Conservation (phyloP, 1,140 invertebrate genomes). For the Eumeta japonica region DNA sequence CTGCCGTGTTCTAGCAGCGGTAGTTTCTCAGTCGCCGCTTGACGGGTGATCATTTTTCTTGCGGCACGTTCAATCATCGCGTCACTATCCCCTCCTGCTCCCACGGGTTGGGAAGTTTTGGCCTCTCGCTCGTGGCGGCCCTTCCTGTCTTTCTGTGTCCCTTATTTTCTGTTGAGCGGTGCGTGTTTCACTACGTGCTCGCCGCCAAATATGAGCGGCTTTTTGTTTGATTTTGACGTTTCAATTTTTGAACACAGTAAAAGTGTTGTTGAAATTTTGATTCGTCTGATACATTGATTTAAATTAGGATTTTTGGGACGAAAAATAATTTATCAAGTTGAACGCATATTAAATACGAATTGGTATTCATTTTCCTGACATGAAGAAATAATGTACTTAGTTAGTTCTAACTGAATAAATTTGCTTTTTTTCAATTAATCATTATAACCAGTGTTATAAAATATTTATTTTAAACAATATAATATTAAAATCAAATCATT, state of each 20-base stretch:
- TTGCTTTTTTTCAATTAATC: no score
- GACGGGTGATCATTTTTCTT: slow-evolving; percentile 62
- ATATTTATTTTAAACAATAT: no score
- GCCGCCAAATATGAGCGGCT: slow-evolving; percentile 55
- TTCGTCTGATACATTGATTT: background rate
- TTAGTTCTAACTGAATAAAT: no score
- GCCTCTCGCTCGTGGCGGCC: slow-evolving; percentile 41
- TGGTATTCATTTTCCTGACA: no score
- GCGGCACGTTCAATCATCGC: slow-evolving; percentile 60
- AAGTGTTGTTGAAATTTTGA: background rate
- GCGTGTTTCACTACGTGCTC: slow-evolving; percentile 50
- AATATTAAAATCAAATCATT: no score
- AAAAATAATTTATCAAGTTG: background rate
- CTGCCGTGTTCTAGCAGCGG: slow-evolving; percentile 47
- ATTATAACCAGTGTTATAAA: no score
- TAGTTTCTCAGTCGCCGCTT: slow-evolving; percentile 61
- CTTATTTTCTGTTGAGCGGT: slow-evolving; percentile 58
- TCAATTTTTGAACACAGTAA: slow-evolving; percentile 36
- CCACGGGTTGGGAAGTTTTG: slow-evolving; percentile 31
- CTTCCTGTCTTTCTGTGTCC: slow-evolving; percentile 57
- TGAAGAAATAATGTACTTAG: no score
- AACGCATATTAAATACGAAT: no score
- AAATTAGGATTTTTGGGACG: background rate
- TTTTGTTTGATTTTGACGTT: slow-evolving; percentile 55
- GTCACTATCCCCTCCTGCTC: slow-evolving; percentile 53